Base-by-base conservation (phyloP, 2,888 invertebrate species). In the Xylota sylvarum region DNA sequence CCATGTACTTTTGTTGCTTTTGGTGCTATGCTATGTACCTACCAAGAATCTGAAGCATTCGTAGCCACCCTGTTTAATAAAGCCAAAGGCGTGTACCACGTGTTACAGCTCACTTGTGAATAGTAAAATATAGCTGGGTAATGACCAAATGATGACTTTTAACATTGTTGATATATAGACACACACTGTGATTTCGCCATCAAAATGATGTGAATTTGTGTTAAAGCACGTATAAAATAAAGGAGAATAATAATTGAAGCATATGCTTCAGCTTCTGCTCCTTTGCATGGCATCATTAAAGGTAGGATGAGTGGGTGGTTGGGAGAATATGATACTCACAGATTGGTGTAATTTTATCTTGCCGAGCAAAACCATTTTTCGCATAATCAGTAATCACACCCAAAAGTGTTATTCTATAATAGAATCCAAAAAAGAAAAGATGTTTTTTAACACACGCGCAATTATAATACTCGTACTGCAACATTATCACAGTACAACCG, bases 31-130 rank as follows among this genome's bases (percentile, higher is more conserved):
- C 2, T 23, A 23, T 23, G 23, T 23, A 23, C 23, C 23, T 70
- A 43, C 55, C 9, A 56, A 35, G 52, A 52, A 27, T 10, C 56
- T 10, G n/a, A 58, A 23, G 14, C 58, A 55, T 79, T 62, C 14
- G 58, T 60, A 74, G 56, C 74, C 88, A 84, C 88, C 88, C 88
- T 88, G 86, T 88, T 88, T 86, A 88, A 88, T 88, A 88, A 88
- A 88, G 88, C 88, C 83, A 74, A 70, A 37, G 56, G 73, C 77
- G 86, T 88, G 79, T 55, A 88, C 85, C 88, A 88, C 88, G 86
- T 88, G 88, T 88, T 88, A 84, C 86, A 80, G 88, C 88, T 88
- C 88, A 88, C 86, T 88, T 88, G 88, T 88, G 88, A 88, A 88
- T 88, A 88, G 88, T 88, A 86, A 88, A 88, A 88, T 88, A 88